Percentiles rank a stretch among this genome's conserved stretches.
phyloP scores from a whole-genome alignment of 2,888 invertebrate species.

The Ischnura elegans region DNA sequence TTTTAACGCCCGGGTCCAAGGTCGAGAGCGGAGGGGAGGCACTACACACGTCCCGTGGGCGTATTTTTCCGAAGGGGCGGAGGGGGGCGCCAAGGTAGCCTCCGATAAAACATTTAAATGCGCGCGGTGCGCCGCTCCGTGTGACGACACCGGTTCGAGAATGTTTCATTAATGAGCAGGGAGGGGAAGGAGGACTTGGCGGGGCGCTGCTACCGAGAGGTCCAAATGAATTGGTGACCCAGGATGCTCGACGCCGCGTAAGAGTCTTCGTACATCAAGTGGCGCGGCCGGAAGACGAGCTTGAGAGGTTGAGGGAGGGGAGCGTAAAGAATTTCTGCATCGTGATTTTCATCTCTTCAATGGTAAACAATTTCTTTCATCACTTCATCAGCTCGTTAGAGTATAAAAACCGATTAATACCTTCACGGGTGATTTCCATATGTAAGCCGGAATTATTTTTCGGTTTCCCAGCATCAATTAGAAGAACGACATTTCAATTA shows the following conservation, averaged over 20 bases:
- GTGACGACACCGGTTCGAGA: neutral
- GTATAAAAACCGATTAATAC: too few species aligned
- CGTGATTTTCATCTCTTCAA: too few species aligned
- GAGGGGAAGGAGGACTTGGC: neutral
- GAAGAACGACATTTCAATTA: too few species aligned
- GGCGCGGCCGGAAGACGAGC: too few species aligned
- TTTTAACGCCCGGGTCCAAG: constrained; percentile 26
- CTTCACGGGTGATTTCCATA: too few species aligned
- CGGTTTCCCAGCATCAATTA: too few species aligned
- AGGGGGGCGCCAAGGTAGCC: neutral
- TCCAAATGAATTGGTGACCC: neutral
- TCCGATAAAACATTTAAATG: constrained; percentile 1
- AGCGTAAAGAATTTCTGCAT: neutral
- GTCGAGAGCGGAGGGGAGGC: neutral
- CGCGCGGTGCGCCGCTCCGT: neutral
- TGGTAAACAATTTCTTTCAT: too few species aligned
- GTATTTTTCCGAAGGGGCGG: neutral
- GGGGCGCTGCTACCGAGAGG: neutral
- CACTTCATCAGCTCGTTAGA: too few species aligned
- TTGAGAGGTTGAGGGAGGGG: too few species aligned
- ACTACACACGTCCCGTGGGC: neutral
- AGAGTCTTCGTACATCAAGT: too few species aligned
- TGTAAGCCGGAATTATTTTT: too few species aligned
- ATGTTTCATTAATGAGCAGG: constrained; percentile 22
- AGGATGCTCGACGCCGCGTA: neutral